Conservation (phyloP, 1,140 invertebrate species). For the Ips typographus region DNA sequence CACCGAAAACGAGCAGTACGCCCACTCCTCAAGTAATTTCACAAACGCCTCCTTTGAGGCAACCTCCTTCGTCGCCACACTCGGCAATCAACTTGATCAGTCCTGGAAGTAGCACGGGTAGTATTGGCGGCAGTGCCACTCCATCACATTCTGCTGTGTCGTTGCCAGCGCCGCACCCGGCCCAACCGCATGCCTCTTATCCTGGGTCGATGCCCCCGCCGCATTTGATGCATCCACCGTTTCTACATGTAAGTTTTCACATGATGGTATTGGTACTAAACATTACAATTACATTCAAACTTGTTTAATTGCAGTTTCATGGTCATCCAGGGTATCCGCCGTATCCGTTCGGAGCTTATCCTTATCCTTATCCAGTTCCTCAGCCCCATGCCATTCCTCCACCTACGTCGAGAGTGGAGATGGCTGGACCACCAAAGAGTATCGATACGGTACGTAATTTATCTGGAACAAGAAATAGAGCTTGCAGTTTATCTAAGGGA, state of each 20-base stretch:
- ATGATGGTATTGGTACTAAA: neutral
- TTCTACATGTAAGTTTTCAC: constrained; percentile 45
- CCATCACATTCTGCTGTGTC: constrained; percentile 60
- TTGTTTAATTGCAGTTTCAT: constrained; percentile 25
- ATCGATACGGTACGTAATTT: constrained; percentile 56
- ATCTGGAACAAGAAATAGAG: neutral
- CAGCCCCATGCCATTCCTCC: constrained; percentile 72
- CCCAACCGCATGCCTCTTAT: constrained; percentile 67
- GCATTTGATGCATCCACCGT: constrained; percentile 65
- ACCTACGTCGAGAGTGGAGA: constrained; percentile 56
- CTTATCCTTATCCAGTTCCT: constrained; percentile 71
- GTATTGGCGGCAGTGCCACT: constrained; percentile 68
- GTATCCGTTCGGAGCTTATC: constrained; percentile 57
- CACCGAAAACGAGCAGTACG: constrained; percentile 47
- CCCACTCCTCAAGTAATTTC: constrained; percentile 44
- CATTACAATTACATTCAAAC: neutral
- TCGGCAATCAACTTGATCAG: constrained; percentile 63
- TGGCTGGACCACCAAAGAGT: constrained; percentile 46
- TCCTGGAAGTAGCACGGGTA: constrained; percentile 56
- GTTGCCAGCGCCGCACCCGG: constrained; percentile 64
- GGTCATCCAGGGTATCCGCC: constrained; percentile 50
- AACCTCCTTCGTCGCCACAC: constrained; percentile 53
- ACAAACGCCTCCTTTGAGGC: constrained; percentile 54
- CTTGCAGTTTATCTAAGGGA: no score
- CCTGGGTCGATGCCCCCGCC: constrained; percentile 68